Conservation (phyloP, 2,113 vertebrate genomes). For the Canis aureus region DNA sequence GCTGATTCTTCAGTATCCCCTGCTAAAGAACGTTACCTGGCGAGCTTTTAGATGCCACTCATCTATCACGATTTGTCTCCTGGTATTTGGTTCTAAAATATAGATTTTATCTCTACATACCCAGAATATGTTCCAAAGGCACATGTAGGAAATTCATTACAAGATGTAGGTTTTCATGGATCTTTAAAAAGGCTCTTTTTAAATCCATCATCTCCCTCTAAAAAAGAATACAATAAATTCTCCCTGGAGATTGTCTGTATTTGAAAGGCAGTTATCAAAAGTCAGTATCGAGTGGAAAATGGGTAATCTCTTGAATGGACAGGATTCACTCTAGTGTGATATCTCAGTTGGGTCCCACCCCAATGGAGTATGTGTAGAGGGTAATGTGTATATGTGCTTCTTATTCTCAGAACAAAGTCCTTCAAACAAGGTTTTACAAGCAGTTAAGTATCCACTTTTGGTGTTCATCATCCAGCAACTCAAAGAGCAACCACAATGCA, state of each 20-base stretch:
- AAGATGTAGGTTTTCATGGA: not conserved
- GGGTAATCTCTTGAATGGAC: not conserved
- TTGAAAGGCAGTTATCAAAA: constrained; percentile 10
- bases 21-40: constrained; percentile 16
- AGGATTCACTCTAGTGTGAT: not conserved
- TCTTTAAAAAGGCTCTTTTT: constrained; percentile 23
- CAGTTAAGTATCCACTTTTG: not conserved
- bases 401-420: constrained; percentile 61
- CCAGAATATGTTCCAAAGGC: constrained; percentile 7
- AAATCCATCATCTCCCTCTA: not conserved
- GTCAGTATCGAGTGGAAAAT: not conserved
- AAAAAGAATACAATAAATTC: constrained; percentile 28
- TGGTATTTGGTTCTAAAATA: constrained; percentile 54
- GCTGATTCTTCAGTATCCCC: not conserved
- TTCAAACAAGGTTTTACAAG: constrained; percentile 70
- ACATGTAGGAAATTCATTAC: not conserved
- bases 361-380: not conserved
- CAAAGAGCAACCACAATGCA: constrained; percentile 47
- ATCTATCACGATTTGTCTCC: not conserved
- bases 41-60: not conserved
- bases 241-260: not conserved
- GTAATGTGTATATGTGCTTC: not conserved
- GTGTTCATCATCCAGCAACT: constrained; percentile 52
- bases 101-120: not conserved
- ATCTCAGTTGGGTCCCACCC: not conserved